Evolutionary conservation across 1,140 invertebrate genomes (phyloP), one percentile per base, ranked within the genome.

Genomic region (Rhopalosiphum padi): DNA sequence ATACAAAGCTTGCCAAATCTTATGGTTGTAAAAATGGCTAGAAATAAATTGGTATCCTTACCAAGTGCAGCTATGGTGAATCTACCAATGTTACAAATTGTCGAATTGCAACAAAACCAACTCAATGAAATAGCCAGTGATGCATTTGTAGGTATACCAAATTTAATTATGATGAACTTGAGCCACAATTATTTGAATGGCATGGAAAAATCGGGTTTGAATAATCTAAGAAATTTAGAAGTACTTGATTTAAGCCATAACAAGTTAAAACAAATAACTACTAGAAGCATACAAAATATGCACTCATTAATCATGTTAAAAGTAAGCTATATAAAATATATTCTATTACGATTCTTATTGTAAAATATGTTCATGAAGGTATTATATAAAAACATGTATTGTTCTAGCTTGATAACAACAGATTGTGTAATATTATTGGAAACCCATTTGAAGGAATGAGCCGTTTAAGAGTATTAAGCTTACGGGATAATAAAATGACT

Each of bases 241-340:
- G 97, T 98, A 18, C 95, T 98, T 48, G 97, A 98, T 95, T 95
- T 98, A 68, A 98, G 97, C 95, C 96, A 97, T 94, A 98, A 98
- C 95, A 96, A 96, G 88, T 95, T 99, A n/a, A 96, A 96, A 4
- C 96, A 96, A 94, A 96, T 99, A 1, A 96, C 96, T 25, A 96
- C 95, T 82, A 96, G 96, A 30, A 97, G 96, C 95, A 95, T 97
- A 11, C 96, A 96, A 41, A 95, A 96, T 48, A 97, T 98, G 96
- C 97, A 98, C 95, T 98, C 98, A 97, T 95, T 98, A 23, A 97
- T 98, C 0, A 97, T 98, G 95, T 95, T 98, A 2, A 97, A 97
- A 95, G 96, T 96, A 94, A 94, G 94, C 93, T 90, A 85, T 25
- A 21, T 77, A 77, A 77, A 0, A n/a, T 37, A 18, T 18, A 43